A percentile compares a stretch with the other conserved stretches of the same genome.
Evolutionary conservation across 1,140 invertebrate genomes (phyloP).

Genomic region (Sitophilus oryzae): DNA sequence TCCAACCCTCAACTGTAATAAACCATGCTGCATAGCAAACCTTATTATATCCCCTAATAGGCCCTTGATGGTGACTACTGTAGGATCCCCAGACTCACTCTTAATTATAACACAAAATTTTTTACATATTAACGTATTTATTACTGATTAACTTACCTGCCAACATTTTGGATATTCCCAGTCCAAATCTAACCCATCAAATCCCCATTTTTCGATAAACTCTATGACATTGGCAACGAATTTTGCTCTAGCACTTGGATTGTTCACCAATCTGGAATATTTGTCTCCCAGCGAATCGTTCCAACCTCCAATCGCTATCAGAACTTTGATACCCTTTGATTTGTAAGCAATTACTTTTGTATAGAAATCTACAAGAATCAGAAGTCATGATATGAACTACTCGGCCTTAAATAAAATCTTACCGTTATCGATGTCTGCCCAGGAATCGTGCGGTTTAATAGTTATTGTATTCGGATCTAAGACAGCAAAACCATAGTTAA

Average conservation of each 20-base stretch:
- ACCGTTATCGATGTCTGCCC: constrained; percentile 63
- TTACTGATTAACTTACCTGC: too few species aligned
- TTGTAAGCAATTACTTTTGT: constrained; percentile 47
- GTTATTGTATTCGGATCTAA: constrained; percentile 51
- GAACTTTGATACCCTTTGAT: constrained; percentile 58
- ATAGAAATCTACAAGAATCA: constrained; percentile 51
- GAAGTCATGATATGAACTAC: too few species aligned
- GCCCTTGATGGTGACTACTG: too few species aligned
- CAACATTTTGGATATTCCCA: constrained; percentile 70
- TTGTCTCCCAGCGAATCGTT: constrained; percentile 61
- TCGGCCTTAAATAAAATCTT: too few species aligned
- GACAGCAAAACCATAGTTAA: constrained; percentile 67
- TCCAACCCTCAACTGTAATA: too few species aligned
- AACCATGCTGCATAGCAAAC: too few species aligned
- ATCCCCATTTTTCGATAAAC: constrained; percentile 59
- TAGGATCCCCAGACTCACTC: too few species aligned
- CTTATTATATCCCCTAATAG: too few species aligned
- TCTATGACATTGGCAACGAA: constrained; percentile 56
- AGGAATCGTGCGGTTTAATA: constrained; percentile 56
- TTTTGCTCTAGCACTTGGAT: constrained; percentile 47
- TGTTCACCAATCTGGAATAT: constrained; percentile 57
- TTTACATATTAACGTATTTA: too few species aligned
- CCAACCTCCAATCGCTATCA: constrained; percentile 67
- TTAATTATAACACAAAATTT: too few species aligned
- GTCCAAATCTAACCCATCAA: constrained; percentile 65